Base-by-base conservation (phyloP, 2,888 invertebrate species). In the Hylaea fasciaria region DNA sequence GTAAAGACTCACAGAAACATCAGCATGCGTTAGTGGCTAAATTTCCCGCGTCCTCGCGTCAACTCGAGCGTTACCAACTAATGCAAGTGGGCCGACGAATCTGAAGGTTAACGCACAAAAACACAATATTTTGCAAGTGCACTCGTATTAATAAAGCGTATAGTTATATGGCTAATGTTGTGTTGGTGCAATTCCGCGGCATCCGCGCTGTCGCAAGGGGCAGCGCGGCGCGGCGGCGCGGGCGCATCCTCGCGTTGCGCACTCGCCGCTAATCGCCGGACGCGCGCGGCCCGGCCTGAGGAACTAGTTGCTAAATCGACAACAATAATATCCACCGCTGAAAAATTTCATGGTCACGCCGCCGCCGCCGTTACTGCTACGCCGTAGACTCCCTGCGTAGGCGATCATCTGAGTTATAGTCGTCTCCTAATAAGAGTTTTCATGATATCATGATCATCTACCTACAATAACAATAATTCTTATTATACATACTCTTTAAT, bases 171-270 rank as follows among this genome's bases (percentile, higher is more conserved):
- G 81, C 78, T 81, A 78, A 81, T 81, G 75, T 77, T 77, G 73
- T 79, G 77, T 74, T 83, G 80, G 83, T 86, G 91, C 90, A 90
- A 90, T 83, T 80, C 78, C 77, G 83, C 79, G 84, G 89, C 87
- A 87, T 91, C 91, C 91, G 91, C 83, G 86, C 85, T 91, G 89
- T 88, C 89, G 90, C 85, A 90, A 91, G 87, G 81, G 77, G 78
- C 76, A 72, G 78, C 80, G 76, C 81, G n/a, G n/a, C n/a, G n/a
- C n/a, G 66, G 47, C 52, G 58, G 48, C 46, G 58, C 58, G 69
- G 68, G 87, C 83, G 82, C 90, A 90, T 91, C 91, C 91, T 88
- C 83, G 82, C 80, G 82, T 89, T 89, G 90, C 91, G 88, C 81
- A 87, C 76, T 80, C 78, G 74, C 76, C 68, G 62, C 80, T 88